Conservation (phyloP, 2,797 vertebrate genomes). For the Falco berigora region DNA sequence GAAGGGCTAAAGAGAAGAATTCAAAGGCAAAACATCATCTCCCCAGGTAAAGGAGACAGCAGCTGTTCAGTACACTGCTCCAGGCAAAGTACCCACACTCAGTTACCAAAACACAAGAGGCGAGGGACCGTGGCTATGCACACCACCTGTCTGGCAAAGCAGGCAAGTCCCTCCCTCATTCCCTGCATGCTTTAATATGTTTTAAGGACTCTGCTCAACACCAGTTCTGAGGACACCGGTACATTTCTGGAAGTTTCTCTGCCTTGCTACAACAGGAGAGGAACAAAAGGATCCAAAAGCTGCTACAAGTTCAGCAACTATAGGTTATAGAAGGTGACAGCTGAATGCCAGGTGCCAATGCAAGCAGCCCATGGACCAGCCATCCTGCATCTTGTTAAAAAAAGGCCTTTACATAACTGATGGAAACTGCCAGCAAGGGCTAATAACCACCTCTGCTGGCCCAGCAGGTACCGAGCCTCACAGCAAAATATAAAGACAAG, state of each 20-base stretch:
- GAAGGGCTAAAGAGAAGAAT: background rate
- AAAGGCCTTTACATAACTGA: background rate
- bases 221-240: background rate
- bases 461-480: background rate
- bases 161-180: background rate
- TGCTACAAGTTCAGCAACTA: background rate
- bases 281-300: background rate
- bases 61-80: background rate
- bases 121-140: background rate
- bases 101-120: background rate
- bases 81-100: background rate
- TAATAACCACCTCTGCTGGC: background rate
- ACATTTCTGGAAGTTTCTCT: background rate
- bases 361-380: background rate
- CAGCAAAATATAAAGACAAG: background rate
- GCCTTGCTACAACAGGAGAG: background rate
- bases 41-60: background rate
- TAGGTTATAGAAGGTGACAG: accelerated
- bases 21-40: background rate
- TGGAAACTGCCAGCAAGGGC: background rate
- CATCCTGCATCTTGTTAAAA: background rate
- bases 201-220: background rate
- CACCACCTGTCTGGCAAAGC: background rate
- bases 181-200: background rate
- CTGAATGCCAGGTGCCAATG: background rate